Evolutionary conservation across 2,797 vertebrate species (phyloP).

Genomic region (Pangasius djambal): DNA sequence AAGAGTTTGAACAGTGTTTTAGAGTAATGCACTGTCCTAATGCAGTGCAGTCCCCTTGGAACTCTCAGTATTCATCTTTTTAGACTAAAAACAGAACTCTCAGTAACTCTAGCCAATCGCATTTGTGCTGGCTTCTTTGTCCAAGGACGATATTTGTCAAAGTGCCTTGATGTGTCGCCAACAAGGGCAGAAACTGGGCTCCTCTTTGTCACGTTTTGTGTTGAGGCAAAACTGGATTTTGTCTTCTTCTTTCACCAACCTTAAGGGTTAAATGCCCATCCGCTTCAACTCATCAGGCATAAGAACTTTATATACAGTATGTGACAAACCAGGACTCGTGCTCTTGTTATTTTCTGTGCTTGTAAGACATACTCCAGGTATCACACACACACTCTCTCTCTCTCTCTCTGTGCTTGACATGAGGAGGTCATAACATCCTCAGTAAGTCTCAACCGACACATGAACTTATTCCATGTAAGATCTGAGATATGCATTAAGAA

Average conservation of each 20-base stretch:
- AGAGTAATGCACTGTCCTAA: not conserved
- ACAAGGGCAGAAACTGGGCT: conserved; percentile 39
- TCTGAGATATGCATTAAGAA: conserved; percentile 35
- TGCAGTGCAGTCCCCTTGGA: conserved; percentile 13
- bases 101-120: conserved; percentile 24
- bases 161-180: conserved; percentile 43
- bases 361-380: not conserved
- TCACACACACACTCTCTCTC: not conserved
- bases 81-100: conserved; percentile 32
- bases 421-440: not conserved
- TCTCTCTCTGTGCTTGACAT: not conserved
- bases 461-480: conserved; percentile 30
- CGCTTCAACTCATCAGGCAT: conserved; percentile 9
- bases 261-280: conserved; percentile 19
- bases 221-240: conserved; percentile 44
- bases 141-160: conserved; percentile 41
- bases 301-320: conserved; percentile 2
- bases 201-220: conserved; percentile 30
- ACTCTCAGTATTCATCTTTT: conserved; percentile 4
- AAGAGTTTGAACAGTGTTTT: not conserved
- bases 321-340: not conserved
- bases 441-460: conserved; percentile 12
- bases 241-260: not conserved
- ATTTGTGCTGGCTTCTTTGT: conserved; percentile 26
- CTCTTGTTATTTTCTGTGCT: conserved; percentile 4